Evolutionary conservation across 2,113 vertebrate species (phyloP).

Genomic region (Eptesicus fuscus): DNA sequence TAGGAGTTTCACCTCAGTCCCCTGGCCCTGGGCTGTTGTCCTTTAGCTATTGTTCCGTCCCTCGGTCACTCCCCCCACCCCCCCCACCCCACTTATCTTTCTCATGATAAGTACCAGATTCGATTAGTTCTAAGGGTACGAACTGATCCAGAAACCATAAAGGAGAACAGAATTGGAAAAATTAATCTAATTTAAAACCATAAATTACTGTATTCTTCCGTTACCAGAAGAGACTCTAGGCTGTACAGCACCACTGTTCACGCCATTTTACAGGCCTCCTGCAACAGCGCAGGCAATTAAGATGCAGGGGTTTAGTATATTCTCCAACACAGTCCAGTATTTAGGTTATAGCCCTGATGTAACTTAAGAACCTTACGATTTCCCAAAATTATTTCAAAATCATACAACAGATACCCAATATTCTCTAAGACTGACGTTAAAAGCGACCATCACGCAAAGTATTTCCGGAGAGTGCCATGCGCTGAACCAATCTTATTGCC

Average conservation of each 20-base stretch:
- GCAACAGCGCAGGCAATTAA: neutral
- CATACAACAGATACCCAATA: neutral
- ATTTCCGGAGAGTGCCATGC: neutral
- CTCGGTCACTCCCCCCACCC: neutral
- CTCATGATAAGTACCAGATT: neutral
- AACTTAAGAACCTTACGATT: neutral
- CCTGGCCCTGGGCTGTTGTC: neutral
- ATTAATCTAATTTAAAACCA: neutral
- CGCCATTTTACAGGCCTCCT: neutral
- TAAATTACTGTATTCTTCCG: neutral
- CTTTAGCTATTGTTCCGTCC: neutral
- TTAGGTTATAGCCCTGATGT: neutral
- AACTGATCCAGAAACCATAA: neutral
- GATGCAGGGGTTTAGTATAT: neutral
- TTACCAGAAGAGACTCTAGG: neutral
- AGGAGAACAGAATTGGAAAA: slow-evolving; percentile 5
- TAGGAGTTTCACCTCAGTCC: neutral
- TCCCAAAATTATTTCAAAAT: slow-evolving; percentile 25
- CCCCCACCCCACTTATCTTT: neutral
- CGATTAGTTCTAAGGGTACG: neutral
- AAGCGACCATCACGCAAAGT: neutral
- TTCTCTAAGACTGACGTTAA: neutral
- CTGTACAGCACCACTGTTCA: neutral
- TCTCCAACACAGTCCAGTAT: neutral
- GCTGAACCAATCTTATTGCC: neutral